These are phyloP conservation scores for Drosophila mettleri DNA, from an alignment of 2,888 invertebrate species.

Conservation along the genomic window DNA sequence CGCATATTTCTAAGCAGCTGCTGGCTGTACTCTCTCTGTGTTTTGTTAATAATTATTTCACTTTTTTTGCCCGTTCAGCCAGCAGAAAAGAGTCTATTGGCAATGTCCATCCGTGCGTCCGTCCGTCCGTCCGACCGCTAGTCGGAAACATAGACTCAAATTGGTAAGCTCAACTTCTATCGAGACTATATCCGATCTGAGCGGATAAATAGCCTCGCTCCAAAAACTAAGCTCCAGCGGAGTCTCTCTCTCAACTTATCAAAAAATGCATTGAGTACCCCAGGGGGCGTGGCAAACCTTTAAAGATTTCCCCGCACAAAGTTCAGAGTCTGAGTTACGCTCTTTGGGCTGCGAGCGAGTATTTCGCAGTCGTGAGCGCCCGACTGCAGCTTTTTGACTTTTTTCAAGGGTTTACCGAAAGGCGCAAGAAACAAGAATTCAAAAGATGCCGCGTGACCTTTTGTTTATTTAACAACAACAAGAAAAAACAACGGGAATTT, in stretches of 20 bases:
- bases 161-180: no score
- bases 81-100: not conserved
- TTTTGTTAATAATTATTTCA: slow-evolving; percentile 78
- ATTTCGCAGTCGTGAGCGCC: not conserved
- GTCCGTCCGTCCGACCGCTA: not conserved
- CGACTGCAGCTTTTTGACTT: not conserved
- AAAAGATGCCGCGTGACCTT: slow-evolving; percentile 72
- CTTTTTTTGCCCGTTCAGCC: slow-evolving; percentile 38
- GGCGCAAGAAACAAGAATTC: slow-evolving; percentile 63
- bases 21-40: slow-evolving; percentile 35
- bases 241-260: no score
- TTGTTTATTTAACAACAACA: slow-evolving; percentile 56
- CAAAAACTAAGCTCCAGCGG: no score
- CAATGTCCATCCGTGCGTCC: not conserved
- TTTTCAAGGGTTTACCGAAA: slow-evolving; percentile 31
- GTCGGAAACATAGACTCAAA: no score
- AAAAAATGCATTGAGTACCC: no score
- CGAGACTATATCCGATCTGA: no score
- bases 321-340: no score
- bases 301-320: no score
- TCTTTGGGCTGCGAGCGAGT: not conserved
- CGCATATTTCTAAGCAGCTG: slow-evolving; percentile 55
- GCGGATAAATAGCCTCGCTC: no score
- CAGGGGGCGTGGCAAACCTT: no score
- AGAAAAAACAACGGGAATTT: slow-evolving; percentile 26